phyloP scores from a whole-genome alignment of 2,888 invertebrate species.

The Caenorhabditis afra region DNA sequence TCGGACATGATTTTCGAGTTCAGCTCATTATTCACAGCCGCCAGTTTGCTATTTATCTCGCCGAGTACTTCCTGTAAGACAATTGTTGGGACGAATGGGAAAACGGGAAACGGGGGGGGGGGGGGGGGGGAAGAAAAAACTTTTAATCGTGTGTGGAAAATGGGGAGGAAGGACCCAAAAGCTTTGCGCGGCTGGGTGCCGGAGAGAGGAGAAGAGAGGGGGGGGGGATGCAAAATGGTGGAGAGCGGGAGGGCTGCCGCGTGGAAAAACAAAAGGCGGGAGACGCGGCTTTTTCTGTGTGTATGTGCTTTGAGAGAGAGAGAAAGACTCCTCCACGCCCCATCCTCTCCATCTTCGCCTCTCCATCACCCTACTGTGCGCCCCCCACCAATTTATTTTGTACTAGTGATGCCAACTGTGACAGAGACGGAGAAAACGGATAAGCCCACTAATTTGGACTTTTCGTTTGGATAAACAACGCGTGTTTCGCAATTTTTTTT shows the following conservation, averaged over 20 bases:
- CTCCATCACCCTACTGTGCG: slow-evolving; percentile 31
- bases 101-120: slow-evolving; percentile 1
- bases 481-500: not conserved
- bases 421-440: slow-evolving; percentile 11
- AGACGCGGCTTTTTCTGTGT: slow-evolving; percentile 13
- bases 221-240: slow-evolving; percentile 44
- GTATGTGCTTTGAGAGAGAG: slow-evolving; percentile 2
- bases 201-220: slow-evolving; percentile 2
- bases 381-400: slow-evolving; percentile 50
- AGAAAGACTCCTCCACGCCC: slow-evolving; percentile 31
- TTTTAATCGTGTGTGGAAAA: too few relatives aligned
- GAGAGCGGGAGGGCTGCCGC: slow-evolving; percentile 21
- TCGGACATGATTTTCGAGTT: slow-evolving; percentile 75
- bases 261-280: slow-evolving; percentile 48
- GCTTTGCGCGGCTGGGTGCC: slow-evolving; percentile 1
- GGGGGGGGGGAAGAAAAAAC: not conserved
- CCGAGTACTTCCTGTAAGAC: slow-evolving; percentile 70
- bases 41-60: slow-evolving; percentile 77
- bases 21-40: slow-evolving; percentile 77
- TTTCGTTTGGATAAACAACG: too few relatives aligned
- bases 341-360: slow-evolving; percentile 28
- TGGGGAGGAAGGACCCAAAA: not conserved
- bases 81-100: not conserved
- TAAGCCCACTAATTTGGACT: not conserved
- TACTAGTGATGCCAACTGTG: slow-evolving; percentile 30